Evolutionary conservation across 2,113 vertebrate genomes (phyloP), one percentile per base, ranked within the genome.

Genomic region (Puffinus mauretanicus): DNA sequence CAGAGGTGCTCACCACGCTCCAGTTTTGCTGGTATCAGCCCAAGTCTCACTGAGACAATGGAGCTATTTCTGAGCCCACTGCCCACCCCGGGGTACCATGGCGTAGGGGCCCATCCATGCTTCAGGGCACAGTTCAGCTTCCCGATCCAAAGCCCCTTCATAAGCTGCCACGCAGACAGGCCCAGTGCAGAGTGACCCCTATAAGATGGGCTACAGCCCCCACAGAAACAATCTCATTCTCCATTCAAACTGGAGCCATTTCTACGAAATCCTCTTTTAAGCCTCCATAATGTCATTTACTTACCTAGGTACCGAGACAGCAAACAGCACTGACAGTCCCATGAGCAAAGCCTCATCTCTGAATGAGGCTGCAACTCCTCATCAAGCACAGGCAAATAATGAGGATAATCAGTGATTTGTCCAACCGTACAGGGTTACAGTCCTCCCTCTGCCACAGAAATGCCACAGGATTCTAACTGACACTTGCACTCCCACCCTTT

Each of bases 81-180:
- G 69, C 5, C 67, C 3, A 4, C 17, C 27, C 76, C 30, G 17
- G 70, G 47, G 69, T 1, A 49, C 3, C 30, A 0, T 15, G 5
- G 24, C 1, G 3, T 5, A 0, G 2, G 16, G 42, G 6, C 34
- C 6, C 22, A 76, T 24, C 76, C 16, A 5, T 4, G 17, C 51
- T 13, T 9, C 34, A 44, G 64, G 58, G 73, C 64, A 65, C 38
- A 13, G 54, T 14, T 80, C 61, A 76, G 47, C 62, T 55, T 24
- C 76, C 60, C 2, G 3, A 70, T 36, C 16, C 27, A 40, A 27
- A 71, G 46, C 7, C 34, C 44, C 51, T 49, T 27, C 9, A 1
- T 5, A 6, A 49, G n/a, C 17, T 47, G 32, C 66, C 26, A 11
- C 0, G 0, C 2, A 25, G 32, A 14, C 62, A 65, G 52, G 20